Percentiles rank a stretch among this genome's conserved stretches.
These are phyloP conservation scores for Salvelinus alpinus DNA, from an alignment of 2,113 vertebrate genomes.

Conservation along the genomic window DNA sequence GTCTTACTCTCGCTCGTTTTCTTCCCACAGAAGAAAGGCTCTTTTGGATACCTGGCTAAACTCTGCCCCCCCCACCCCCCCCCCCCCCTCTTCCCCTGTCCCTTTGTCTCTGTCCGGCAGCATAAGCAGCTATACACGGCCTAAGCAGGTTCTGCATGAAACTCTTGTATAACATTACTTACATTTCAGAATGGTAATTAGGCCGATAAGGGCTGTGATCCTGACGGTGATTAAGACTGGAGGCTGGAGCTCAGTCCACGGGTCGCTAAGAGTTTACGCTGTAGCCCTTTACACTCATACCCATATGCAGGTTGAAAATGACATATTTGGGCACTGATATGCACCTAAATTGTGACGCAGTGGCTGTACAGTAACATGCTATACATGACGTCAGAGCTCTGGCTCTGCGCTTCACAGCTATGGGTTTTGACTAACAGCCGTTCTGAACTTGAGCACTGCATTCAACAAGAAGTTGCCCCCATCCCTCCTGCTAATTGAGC, in stretches of 20 bases:
- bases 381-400: no score
- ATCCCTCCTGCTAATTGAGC: no score
- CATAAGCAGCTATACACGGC: conserved; percentile 72
- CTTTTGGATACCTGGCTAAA: conserved; percentile 43
- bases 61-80: no score
- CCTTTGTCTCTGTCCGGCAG: not conserved
- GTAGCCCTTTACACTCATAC: not conserved
- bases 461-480: no score
- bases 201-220: conserved; percentile 83
- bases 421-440: no score
- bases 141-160: conserved; percentile 35
- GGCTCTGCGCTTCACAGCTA: no score
- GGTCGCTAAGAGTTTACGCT: not conserved
- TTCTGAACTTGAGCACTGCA: no score
- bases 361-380: no score
- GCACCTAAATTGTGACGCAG: no score
- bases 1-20: no score
- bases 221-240: conserved; percentile 80
- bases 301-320: no score
- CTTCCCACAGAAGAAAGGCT: conserved; percentile 37
- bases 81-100: not conserved
- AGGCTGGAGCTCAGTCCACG: not conserved
- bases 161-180: conserved; percentile 83
- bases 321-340: no score
- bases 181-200: conserved; percentile 85